Percentiles rank a stretch among this genome's conserved stretches.
phyloP scores from a whole-genome alignment of 2,888 invertebrate species.

The Pyrrhia umbra region DNA sequence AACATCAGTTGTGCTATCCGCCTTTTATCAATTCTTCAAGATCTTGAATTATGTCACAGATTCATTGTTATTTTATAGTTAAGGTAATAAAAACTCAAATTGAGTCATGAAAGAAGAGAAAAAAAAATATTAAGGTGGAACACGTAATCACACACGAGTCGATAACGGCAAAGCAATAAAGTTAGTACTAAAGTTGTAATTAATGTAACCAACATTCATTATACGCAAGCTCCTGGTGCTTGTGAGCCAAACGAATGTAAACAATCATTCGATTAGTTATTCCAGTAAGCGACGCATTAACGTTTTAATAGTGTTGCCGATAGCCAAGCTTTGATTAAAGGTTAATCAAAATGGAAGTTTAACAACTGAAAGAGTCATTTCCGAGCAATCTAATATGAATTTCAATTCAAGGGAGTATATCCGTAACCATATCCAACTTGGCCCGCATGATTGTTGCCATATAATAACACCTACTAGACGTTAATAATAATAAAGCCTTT shows the following conservation, averaged over 20 bases:
- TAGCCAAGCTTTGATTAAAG: conserved; percentile 77
- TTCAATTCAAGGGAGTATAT: conserved; percentile 24
- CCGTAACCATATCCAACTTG: background rate
- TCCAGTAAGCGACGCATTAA: conserved; percentile 74
- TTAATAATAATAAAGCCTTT: no score
- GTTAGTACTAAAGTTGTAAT: conserved; percentile 85
- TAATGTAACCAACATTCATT: conserved; percentile 85
- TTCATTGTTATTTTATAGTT: conserved; percentile 62
- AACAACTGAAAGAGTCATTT: conserved; percentile 35
- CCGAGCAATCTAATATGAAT: conserved; percentile 3
- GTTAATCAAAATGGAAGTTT: conserved; percentile 70
- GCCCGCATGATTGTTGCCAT: conserved; percentile 19
- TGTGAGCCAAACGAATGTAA: conserved; percentile 78
- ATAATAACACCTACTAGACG: no score
- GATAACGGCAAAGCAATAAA: conserved; percentile 85
- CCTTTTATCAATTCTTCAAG: conserved; percentile 1
- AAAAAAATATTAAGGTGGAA: conserved; percentile 79
- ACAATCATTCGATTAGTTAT: conserved; percentile 86
- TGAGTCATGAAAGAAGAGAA: conserved; percentile 82
- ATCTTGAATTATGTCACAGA: conserved; percentile 59
- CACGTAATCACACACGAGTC: conserved; percentile 83
- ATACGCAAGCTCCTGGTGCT: conserved; percentile 79
- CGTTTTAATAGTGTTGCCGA: conserved; percentile 69
- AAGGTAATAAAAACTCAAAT: conserved; percentile 67
- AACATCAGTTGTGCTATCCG: no score